Evolutionary conservation across 2,113 vertebrate species (phyloP), one percentile per base, ranked within the genome.

Genomic region (Python bivittatus): DNA sequence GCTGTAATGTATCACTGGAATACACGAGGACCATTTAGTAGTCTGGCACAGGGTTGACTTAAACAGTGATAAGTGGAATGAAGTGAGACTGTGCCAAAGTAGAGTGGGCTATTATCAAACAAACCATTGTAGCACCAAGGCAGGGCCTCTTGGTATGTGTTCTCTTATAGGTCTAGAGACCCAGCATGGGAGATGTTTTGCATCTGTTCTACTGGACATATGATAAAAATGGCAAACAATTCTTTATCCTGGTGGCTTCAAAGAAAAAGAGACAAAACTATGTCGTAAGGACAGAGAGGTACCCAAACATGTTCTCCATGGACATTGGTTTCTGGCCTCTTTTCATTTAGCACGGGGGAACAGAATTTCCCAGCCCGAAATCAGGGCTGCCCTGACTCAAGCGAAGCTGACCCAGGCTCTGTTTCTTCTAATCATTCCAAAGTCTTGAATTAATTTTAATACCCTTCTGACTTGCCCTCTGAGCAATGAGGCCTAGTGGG

Each of bases 81-180:
- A 53, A 38, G 94, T 3, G 92, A 91, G 91, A 23, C 57, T 92
- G 79, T 84, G 68, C 91, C 93, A 94, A 94, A 94, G 84, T 57
- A 93, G 95, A 89, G 94, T 29, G 64, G 92, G 87, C 92, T 90
- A 90, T 88, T 94, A 92, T 54, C 6, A 92, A 93, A 94, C 93
- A 6, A 83, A 0, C 33, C 27, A 52, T 91, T 83, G 15, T 23
- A 91, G 57, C 23, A 25, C 56, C 42, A 44, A 12, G 17, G 84
- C 84, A 90, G 48, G 90, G n/a, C 84, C 84, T 48, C 56, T 60
- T n/a, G 25, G 48, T 93, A n/a, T 48, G 53, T 6, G 38, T 60
- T 88, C 29, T 58, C 9, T 44, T 1, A 20, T 2, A 9, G 0
- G 13, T 79, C 72, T 6, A 44, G 33, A 44, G 84, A 61, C 72